Evolutionary conservation across 2,113 vertebrate genomes (phyloP), one percentile per base, ranked within the genome.

Genomic region (Marcusenius ussheri): DNA sequence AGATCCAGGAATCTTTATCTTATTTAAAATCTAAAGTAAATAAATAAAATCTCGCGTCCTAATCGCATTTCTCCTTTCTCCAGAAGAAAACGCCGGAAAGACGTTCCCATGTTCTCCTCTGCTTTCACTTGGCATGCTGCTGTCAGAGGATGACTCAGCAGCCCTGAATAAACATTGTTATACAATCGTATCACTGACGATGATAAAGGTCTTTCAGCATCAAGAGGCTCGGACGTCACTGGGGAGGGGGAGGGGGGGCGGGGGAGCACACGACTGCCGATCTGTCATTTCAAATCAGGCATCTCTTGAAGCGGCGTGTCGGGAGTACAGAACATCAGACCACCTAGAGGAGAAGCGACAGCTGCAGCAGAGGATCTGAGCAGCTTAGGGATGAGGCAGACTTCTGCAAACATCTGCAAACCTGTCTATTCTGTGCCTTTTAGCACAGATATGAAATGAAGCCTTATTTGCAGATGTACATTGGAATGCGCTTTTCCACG

Each of bases 181-280:
- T 91, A 92, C 90, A 96, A 95, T 89, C 56, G 90, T 92, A 47
- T 93, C 0, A 4, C 89, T 11, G 0, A 21, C 3, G 84, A 92
- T 94, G 94, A 95, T 93, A 83, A 93, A 95, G 93, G 90, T 83
- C 89, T 93, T 90, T 15, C 53, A 10, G 83, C 46, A 27, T 62
- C 58, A 13, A 88, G 47, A 47, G 87, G 9, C 9, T 88, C 84
- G 87, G 90, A 94, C 93, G 92, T 95, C 92, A 94, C 89, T 35
- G 21, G 35, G 3, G 89, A 93, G 91, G 86, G 91, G 91, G 83
- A 0, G 51, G 51, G 15, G 15, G 3, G 50, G 50, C n/a, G 50
- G 15, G 4, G 91, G 92, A 13, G 1, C 49, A 3, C n/a, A 31
- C 10, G 62, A 83, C 80, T 47, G 70, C 46, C 5, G 39, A 31